Base-by-base conservation (phyloP, 2,113 vertebrate genomes). In the Gobiocypris rarus region DNA sequence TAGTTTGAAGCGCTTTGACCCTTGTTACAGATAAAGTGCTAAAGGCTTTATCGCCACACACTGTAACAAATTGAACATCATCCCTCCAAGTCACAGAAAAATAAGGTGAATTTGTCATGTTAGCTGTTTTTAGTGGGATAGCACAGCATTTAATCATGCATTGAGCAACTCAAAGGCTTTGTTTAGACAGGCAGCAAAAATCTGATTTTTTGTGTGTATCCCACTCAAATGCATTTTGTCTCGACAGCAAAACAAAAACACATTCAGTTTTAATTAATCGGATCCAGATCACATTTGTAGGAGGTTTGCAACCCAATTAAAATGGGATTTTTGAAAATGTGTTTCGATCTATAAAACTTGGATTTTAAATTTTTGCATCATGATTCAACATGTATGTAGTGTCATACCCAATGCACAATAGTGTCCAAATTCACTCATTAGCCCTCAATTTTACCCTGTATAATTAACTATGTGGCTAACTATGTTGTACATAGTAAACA, bases 51-150 rank as follows among this genome's bases (percentile, higher is more conserved):
- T n/a, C 17, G n/a, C 19, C 75, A 77, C 34, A 59, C 34, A 17
- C 65, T 58, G 70, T 48, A 22, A n/a, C 48, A 75, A 85, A 83
- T 74, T 82, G 65, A 85, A 74, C 38, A 74, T 43, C 71, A 5
- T 61, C 54, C 24, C 24, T 76, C 28, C 43, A 50, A 28, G 41
- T 63, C 50, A 76, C 15, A 17, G 63, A 24, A 13, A 54, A 50
- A 75, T 11, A 81, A 67, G 28, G 26, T 43, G 28, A 41, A 59
- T 82, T 82, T 86, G 22, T 78, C 63, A 84, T 56, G 81, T 26
- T 81, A 73, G 70, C n/a, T 77, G 9, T 4, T 50, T 50, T 75
- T 22, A 6, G 19, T 14, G 69, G 38, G 38, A 24, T 1, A 45
- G 34, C 38, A 71, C 5, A 45, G 10, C n/a, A 14, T 71, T 71